Base-by-base conservation (phyloP, 1,140 invertebrate genomes). In the Bombus breviceps region DNA sequence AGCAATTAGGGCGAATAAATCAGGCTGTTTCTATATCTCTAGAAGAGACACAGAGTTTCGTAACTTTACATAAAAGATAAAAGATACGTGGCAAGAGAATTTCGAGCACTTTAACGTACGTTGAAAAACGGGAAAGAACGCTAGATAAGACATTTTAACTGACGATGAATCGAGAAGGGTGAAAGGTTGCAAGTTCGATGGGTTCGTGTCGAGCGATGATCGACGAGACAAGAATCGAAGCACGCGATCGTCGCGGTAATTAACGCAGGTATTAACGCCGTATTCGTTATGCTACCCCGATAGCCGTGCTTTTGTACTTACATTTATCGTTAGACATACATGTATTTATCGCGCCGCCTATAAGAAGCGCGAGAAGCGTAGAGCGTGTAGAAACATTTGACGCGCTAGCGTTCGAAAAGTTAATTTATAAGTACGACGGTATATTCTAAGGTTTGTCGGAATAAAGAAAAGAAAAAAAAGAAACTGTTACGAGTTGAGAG, bases 241-340 rank as follows among this genome's bases (percentile, higher is more conserved):
- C 82, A 82, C 84, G 73, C 64, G 82, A 66, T 78, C 76, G 80
- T 66, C 68, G 47, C 59, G 64, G 8, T 86, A 80, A 84, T n/a
- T 75, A 66, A 75, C 84, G 34, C 80, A 83, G 68, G 57, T 89
- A 80, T 80, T 83, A 86, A 83, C 66, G 71, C 62, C 43, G 47
- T 22, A 53, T 53, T 53, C 47, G 47, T 53, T 53, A 53, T 53
- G 47, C 47, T 53, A 53, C 47, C 47, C 18, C 47, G 81, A 89
- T n/a, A 88, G 66, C 83, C 79, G 89, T 89, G 91, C 92, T 93
- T 94, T 93, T 93, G 93, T 94, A 94, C 93, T 94, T 94, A 94
- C 92, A 93, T 22, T 34, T 57, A 57, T 75, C 10, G 32, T 75
- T 75, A 53, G 32, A 34, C 18, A 25, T 76, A 76, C 4, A 28